Evolutionary conservation across 2,888 invertebrate genomes (phyloP), one percentile per base, ranked within the genome.

Genomic region (Deilephila elpenor): DNA sequence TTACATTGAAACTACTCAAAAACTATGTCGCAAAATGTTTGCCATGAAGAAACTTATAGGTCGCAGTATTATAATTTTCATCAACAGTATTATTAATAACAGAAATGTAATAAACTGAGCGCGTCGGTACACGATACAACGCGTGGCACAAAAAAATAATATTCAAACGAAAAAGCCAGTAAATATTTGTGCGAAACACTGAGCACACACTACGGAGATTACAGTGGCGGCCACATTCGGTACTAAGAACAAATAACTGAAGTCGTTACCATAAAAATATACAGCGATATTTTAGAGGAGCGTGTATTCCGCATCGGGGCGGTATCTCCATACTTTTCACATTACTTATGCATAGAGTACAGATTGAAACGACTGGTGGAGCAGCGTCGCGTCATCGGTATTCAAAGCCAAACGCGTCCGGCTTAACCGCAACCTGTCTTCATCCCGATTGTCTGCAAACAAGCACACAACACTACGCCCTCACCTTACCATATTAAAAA

Each of bases 331-430:
- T 92, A 93, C 93, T 92, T 93, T 93, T 91, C 91, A 89, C 92
- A 94, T 94, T 93, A 94, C 89, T 93, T 93, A 94, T 93, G 93
- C 93, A 93, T 93, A 93, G 94, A 91, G 88, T 93, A 92, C 88
- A 93, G 93, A 94, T 94, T 94, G 94, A 92, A 93, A 90, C 92
- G 92, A 88, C 89, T 89, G 86, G 87, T 84, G 90, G 89, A 89
- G 91, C 89, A 88, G 92, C 84, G 79, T 84, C 77, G 80, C 88
- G 91, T 93, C 93, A 93, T 92, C 92, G 91, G 91, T 90, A 93
- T 93, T 93, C 93, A 90, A 89, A 91, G 87, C 89, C 83, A 79
- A 81, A 84, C 86, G 83, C 87, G 84, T 88, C 86, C 87, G 91
- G 87, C 88, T 90, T 88, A 89, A 88, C 90, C 89, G 85, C 90